These are phyloP conservation scores for Otus sunia DNA, from an alignment of 2,113 vertebrate genomes.

Conservation along the genomic window DNA sequence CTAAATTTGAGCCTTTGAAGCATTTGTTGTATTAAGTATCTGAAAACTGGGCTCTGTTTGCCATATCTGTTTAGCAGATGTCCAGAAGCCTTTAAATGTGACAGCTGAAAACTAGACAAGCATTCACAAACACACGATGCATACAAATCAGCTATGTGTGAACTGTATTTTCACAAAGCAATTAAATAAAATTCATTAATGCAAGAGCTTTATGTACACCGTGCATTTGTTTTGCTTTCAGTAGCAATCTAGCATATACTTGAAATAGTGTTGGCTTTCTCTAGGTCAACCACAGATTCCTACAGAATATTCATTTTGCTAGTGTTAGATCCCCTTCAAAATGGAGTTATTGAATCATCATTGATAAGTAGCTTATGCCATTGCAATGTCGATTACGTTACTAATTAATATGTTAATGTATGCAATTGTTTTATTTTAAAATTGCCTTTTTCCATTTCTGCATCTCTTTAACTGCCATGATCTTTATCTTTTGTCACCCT, in stretches of 20 bases:
- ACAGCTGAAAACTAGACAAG: constrained; percentile 16
- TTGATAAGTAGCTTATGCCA: background rate
- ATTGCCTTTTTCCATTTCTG: background rate
- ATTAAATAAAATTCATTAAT: background rate
- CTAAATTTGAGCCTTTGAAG: background rate
- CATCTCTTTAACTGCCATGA: background rate
- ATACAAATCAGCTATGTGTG: background rate
- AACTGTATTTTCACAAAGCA: constrained; percentile 15
- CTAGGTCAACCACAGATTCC: background rate
- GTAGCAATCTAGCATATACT: background rate
- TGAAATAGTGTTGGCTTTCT: background rate
- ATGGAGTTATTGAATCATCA: background rate
- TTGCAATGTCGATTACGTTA: background rate
- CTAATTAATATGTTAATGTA: background rate
- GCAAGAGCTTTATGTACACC: background rate
- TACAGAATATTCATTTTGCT: background rate
- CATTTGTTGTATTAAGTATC: background rate
- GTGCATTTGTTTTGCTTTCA: background rate
- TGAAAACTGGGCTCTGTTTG: background rate
- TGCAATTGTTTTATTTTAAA: background rate
- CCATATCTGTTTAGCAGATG: background rate
- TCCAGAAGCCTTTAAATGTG: constrained; percentile 6
- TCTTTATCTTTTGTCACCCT: background rate
- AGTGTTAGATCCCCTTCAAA: background rate
- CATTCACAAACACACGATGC: background rate